Evolutionary conservation across 2,797 vertebrate species (phyloP), one percentile per base, ranked within the genome.

Genomic region (Ctenochaetus hawaiiensis): DNA sequence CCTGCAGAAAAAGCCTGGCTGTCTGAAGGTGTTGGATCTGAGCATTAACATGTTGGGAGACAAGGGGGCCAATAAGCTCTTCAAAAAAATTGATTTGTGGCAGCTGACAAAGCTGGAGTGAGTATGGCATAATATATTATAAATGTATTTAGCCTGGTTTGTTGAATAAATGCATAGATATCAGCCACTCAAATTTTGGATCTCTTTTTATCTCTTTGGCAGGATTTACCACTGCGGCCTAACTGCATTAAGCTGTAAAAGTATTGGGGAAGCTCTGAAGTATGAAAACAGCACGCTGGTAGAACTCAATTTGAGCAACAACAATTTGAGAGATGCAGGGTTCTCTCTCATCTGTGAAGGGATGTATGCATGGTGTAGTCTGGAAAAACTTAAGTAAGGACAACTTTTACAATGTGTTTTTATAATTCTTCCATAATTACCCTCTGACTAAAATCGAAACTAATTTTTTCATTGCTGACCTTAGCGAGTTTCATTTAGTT

Each of bases 341-440:
- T 75, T 87, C 52, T 7, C 1, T 0, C 20, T 58, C 4, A 63
- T 91, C 75, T 84, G 82, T 2, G 45, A 72, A 26, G 68, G 77
- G 65, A 85, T 88, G 79, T 65, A 64, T 1, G 57, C 73, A 3
- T 79, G 81, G 77, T 72, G 58, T 18, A 7, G 68, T 11, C 62
- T 91, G 71, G 59, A 84, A 39, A 87, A 77, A 54, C 86, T 91
- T 43, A 87, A 88, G 89, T 91, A 76, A 84, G 82, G 3, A 57
- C 0, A 5, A 16, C 7, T 43, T 26, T 26, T 26, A 26, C 26
- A 26, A 26, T 26, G 26, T n/a, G 12, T 4, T 52, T 6, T 52
- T 52, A 8, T 11, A 9, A 61, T 45, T 18, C 26, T 51, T 5
- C 5, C 0, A 5, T n/a, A 23, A 48, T 68, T 47, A 54, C 41